phyloP scores from a whole-genome alignment of 2,888 invertebrate genomes.

The Chironomus tentans region DNA sequence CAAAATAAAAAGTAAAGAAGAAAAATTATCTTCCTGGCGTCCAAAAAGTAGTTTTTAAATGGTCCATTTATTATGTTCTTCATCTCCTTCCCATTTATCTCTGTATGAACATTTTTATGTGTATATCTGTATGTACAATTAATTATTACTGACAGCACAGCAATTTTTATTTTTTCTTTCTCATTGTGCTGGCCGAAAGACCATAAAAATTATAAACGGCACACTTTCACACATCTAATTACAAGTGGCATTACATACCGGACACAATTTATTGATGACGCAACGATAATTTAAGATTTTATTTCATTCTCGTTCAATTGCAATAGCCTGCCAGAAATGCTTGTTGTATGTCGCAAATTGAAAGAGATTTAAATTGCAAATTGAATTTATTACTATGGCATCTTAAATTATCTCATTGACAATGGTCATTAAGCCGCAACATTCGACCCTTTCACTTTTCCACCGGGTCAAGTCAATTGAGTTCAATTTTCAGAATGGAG shows the following conservation, averaged over 20 bases:
- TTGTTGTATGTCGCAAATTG: background rate
- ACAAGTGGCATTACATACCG: background rate
- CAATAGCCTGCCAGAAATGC: background rate
- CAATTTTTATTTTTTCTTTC: background rate
- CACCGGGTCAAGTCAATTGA: background rate
- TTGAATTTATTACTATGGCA: conserved; percentile 17
- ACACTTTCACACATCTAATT: conserved; percentile 10
- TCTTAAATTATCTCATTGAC: conserved; percentile 20
- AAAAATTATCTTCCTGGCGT: no score
- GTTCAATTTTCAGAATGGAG: no score
- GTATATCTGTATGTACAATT: background rate
- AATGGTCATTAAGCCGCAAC: background rate
- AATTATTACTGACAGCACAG: background rate
- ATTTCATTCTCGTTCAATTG: background rate
- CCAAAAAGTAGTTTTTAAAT: background rate
- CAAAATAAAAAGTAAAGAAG: no score
- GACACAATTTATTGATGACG: conserved; percentile 14
- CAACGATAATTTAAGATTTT: conserved; percentile 18
- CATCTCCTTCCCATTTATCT: no score
- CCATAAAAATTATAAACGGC: conserved; percentile 24
- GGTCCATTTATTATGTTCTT: background rate
- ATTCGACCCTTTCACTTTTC: background rate
- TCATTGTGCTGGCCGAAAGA: background rate
- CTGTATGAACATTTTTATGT: no score
- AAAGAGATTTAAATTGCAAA: conserved; percentile 23